These are phyloP conservation scores for Siderastrea radians DNA, from an alignment of 92 coral and sea anemone genomes.

Conservation along the genomic window DNA sequence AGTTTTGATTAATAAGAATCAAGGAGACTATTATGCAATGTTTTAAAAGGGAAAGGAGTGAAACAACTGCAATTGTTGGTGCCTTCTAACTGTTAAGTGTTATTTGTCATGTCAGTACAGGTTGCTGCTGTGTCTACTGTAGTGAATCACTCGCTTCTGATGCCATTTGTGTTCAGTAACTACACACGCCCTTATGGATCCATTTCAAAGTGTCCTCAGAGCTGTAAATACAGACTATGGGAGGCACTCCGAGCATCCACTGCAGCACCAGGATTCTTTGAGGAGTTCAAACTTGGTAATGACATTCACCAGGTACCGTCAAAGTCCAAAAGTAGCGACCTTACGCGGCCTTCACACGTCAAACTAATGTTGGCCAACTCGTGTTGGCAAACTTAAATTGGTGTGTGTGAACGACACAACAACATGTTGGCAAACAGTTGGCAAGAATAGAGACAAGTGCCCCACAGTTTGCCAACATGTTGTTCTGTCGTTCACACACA, in stretches of 20 bases:
- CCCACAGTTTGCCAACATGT: too few species aligned
- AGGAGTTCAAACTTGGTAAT: constrained; percentile 90
- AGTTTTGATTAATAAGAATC: too few species aligned
- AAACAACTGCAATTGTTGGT: too few species aligned
- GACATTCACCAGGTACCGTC: constrained; percentile 91
- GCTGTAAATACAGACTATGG: constrained; percentile 92
- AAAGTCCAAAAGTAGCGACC: neutral
- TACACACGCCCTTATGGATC: constrained; percentile 90
- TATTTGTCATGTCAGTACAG: constrained; percentile 54
- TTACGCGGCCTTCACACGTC: too few species aligned
- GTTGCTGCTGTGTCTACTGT: constrained; percentile 94
- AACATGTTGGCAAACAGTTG: too few species aligned
- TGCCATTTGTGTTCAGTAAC: constrained; percentile 95
- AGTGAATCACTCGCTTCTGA: constrained; percentile 87
- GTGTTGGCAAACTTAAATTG: too few species aligned
- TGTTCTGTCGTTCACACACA: too few species aligned
- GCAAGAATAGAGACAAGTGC: too few species aligned
- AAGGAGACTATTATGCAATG: too few species aligned
- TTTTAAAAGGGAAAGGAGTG: neutral
- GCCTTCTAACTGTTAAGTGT: neutral
- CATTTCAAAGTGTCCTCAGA: constrained; percentile 85
- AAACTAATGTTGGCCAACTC: too few species aligned
- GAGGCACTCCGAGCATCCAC: constrained; percentile 96
- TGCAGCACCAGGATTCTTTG: constrained; percentile 99
- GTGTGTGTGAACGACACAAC: too few species aligned